These are phyloP conservation scores for Sorex araneus DNA, from an alignment of 2,113 vertebrate species.

Conservation along the genomic window DNA sequence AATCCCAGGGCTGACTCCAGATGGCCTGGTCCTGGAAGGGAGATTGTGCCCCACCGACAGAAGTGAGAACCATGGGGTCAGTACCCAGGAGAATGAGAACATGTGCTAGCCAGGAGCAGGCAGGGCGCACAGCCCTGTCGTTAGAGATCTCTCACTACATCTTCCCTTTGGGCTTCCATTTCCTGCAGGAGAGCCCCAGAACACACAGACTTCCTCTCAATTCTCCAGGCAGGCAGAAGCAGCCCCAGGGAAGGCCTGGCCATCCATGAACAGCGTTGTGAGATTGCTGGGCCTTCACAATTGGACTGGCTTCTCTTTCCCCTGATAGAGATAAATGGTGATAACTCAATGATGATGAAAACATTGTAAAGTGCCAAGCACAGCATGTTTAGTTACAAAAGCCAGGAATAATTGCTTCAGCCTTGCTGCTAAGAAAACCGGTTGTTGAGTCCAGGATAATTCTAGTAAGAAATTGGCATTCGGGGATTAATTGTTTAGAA, in stretches of 20 bases:
- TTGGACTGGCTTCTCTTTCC: conserved; percentile 15
- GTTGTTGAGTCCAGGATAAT: conserved; percentile 83
- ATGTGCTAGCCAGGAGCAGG: not conserved
- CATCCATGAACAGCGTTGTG: not conserved
- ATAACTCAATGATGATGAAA: conserved; percentile 74
- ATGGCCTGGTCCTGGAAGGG: not conserved
- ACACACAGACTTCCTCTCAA: not conserved
- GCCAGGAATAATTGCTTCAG: conserved; percentile 79
- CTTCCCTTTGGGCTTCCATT: not conserved
- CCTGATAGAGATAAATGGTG: conserved; percentile 64
- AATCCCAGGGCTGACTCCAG: not conserved
- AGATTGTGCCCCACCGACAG: not conserved
- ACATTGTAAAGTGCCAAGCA: conserved; percentile 78
- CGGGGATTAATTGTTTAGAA: conserved; percentile 87
- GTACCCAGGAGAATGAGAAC: not conserved
- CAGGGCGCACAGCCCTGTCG: not conserved
- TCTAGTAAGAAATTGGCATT: conserved; percentile 85
- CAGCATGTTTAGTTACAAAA: conserved; percentile 81
- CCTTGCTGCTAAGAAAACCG: conserved; percentile 82
- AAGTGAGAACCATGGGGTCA: not conserved
- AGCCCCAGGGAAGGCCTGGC: not conserved
- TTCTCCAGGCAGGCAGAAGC: not conserved
- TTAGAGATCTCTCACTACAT: not conserved
- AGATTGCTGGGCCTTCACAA: not conserved
- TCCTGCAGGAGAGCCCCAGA: not conserved